Conservation (phyloP, 1,140 invertebrate genomes). For the Grapholita molesta region DNA sequence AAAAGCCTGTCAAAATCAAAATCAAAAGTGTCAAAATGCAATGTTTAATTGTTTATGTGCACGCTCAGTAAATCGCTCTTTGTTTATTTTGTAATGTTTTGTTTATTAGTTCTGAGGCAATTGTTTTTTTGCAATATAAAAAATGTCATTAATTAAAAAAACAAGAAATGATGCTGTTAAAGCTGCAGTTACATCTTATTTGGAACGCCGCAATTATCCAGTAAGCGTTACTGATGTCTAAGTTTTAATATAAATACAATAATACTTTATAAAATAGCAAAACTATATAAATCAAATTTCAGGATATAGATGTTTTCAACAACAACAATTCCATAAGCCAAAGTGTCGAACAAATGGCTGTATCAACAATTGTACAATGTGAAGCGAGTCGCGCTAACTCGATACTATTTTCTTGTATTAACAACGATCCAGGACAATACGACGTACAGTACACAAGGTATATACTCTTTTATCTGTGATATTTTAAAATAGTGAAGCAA, state of each 20-base stretch:
- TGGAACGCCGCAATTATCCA: conserved; percentile 75
- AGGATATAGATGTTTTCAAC: conserved; percentile 71
- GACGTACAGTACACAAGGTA: conserved; percentile 79
- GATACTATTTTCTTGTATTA: conserved; percentile 77
- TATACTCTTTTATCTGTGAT: conserved; percentile 11
- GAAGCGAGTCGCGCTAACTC: conserved; percentile 74
- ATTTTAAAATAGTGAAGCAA: too few relatives aligned
- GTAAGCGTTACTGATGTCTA: conserved; percentile 41
- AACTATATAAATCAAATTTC: conserved; percentile 26
- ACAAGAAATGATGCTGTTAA: conserved; percentile 75
- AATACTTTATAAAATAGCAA: background rate
- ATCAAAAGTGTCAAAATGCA: background rate
- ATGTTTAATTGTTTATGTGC: background rate
- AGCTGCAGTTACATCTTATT: conserved; percentile 74
- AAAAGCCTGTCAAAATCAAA: too few relatives aligned
- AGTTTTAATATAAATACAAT: background rate
- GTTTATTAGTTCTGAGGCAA: background rate
- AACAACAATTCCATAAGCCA: conserved; percentile 58
- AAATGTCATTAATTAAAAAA: conserved; percentile 63
- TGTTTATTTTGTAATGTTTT: background rate
- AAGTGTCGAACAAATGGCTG: conserved; percentile 76
- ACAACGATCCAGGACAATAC: conserved; percentile 79
- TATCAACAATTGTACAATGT: conserved; percentile 72
- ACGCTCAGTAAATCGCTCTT: background rate
- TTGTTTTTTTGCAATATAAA: background rate